phyloP scores from a whole-genome alignment of 2,888 invertebrate species.

The Parelbella ahira region DNA sequence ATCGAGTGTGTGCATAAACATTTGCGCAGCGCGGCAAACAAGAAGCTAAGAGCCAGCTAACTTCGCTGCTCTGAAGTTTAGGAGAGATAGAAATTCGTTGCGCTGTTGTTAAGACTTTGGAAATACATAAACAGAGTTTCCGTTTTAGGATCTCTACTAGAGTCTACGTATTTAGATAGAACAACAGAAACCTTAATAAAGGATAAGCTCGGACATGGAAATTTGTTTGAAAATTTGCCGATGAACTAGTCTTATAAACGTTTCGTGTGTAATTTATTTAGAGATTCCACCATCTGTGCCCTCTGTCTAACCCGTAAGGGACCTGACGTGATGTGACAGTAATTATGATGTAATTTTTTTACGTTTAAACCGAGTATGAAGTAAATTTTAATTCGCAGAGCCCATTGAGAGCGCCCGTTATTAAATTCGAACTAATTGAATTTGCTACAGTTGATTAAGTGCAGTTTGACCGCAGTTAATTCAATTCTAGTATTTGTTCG shows the following conservation, averaged over 20 bases:
- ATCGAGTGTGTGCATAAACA: too few relatives aligned
- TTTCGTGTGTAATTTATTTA: too few relatives aligned
- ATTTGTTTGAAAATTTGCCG: too few relatives aligned
- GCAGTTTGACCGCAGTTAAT: constrained; percentile 20
- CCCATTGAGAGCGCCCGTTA: constrained; percentile 37
- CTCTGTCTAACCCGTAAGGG: too few relatives aligned
- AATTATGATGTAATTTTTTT: too few relatives aligned
- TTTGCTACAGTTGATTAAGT: constrained; percentile 32
- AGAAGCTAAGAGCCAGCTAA: constrained; percentile 7
- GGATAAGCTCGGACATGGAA: too few relatives aligned
- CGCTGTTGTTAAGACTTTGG: constrained; percentile 7
- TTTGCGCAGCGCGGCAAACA: constrained; percentile 14
- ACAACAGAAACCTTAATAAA: too few relatives aligned
- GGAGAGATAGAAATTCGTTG: constrained; percentile 10
- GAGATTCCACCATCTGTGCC: too few relatives aligned
- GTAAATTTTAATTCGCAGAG: constrained; percentile 33
- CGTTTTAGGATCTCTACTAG: not conserved
- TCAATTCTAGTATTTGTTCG: too few relatives aligned
- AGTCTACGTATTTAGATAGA: too few relatives aligned
- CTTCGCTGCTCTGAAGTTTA: constrained; percentile 10
- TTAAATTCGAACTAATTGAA: constrained; percentile 39
- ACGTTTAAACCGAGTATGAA: constrained; percentile 25
- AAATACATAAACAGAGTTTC: constrained; percentile 5
- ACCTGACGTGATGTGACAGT: too few relatives aligned
- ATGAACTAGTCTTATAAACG: too few relatives aligned